Evolutionary conservation across 1,140 invertebrate genomes (phyloP).

Genomic region (Musca vetustissima): DNA sequence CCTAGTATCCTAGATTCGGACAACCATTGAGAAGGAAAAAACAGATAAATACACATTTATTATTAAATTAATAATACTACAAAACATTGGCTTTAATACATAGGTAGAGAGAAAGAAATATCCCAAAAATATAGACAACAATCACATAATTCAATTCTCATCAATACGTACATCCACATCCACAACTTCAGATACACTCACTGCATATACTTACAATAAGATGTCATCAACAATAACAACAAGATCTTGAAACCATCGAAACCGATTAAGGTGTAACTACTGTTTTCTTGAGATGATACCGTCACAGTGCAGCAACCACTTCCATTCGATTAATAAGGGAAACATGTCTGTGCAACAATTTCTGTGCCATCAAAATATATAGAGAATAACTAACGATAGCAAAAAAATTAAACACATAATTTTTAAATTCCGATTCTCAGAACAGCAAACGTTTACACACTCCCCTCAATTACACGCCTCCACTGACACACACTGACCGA

Average conservation of each 20-base stretch:
- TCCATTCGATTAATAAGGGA: too few relatives aligned
- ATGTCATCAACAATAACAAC: too few relatives aligned
- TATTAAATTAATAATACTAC: neutral
- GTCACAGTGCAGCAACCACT: too few relatives aligned
- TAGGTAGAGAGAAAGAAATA: slow-evolving; percentile 13
- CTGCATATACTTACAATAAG: too few relatives aligned
- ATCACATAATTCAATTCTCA: neutral
- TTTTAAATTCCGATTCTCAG: neutral
- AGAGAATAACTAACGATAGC: neutral
- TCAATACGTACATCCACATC: too few relatives aligned
- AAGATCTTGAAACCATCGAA: too few relatives aligned
- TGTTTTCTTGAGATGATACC: too few relatives aligned
- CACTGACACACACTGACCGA: slow-evolving; percentile 28
- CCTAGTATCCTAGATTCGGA: neutral
- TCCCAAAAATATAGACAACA: neutral
- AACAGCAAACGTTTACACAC: neutral
- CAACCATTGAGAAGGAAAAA: neutral
- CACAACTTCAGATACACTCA: too few relatives aligned
- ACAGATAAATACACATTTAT: neutral
- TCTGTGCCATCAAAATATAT: neutral
- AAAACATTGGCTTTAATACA: slow-evolving; percentile 17
- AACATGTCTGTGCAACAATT: too few relatives aligned
- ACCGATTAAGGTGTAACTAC: too few relatives aligned
- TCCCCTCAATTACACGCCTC: slow-evolving; percentile 44
- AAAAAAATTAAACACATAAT: neutral